Conservation (phyloP, 2,888 invertebrate species). For the Serripes groenlandicus region DNA sequence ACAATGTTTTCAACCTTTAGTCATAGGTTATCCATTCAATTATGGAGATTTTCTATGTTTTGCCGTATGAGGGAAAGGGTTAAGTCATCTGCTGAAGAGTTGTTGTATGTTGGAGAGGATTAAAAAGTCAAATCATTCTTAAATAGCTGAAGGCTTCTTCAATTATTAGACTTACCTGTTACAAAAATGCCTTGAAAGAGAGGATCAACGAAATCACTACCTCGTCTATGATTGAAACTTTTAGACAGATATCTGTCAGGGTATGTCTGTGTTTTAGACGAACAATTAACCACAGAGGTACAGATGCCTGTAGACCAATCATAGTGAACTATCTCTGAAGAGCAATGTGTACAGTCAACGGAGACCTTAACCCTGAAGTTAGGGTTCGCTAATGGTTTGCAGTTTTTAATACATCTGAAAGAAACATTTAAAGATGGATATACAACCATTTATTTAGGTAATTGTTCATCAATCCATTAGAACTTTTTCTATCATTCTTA, state of each 20-base stretch:
- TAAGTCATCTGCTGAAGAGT: no score
- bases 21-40: no score
- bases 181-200: slow-evolving; percentile 18
- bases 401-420: slow-evolving; percentile 33
- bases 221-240: no score
- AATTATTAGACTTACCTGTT: slow-evolving; percentile 16
- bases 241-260: no score
- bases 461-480: no score
- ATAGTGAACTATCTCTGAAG: neutral
- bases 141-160: neutral
- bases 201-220: neutral
- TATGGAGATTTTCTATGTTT: no score
- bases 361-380: neutral
- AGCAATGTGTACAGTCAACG: slow-evolving; percentile 8
- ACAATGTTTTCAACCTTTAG: no score
- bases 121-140: neutral
- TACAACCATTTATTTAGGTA: no score
- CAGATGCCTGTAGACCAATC: slow-evolving; percentile 16
- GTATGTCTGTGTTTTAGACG: neutral
- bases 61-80: no score
- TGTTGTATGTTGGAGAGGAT: no score
- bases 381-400: slow-evolving; percentile 4
- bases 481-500: no score
- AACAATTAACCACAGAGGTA: neutral
- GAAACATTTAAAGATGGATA: no score